Percentiles rank a stretch among this genome's conserved stretches.
Evolutionary conservation across 92 coral and sea anemone genomes (phyloP).

Genomic region (Micromussa lordhowensis): DNA sequence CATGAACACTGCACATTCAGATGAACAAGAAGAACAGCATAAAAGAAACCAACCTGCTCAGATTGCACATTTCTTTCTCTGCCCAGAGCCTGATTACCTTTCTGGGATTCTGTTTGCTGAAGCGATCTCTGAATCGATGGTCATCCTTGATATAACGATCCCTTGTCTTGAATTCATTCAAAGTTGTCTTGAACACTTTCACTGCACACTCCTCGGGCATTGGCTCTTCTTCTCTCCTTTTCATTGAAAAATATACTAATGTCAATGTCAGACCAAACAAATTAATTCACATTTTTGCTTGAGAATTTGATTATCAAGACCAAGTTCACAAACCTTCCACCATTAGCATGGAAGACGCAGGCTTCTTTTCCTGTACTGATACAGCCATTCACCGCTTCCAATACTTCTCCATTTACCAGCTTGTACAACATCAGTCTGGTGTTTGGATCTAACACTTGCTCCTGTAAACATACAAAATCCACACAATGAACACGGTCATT

Average conservation of each 20-base stretch:
- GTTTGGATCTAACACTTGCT: conserved; percentile 97
- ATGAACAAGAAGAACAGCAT: background rate
- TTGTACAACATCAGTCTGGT: conserved; percentile 91
- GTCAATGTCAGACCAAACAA: background rate
- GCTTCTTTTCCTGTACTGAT: conserved; percentile 99
- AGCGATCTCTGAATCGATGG: conserved; percentile 95
- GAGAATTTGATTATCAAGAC: no score
- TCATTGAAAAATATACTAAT: background rate
- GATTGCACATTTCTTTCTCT: conserved; percentile 98
- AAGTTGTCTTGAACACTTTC: conserved; percentile 96
- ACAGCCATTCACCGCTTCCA: conserved; percentile 94
- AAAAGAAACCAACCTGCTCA: conserved; percentile 73
- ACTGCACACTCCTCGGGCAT: conserved; percentile 94
- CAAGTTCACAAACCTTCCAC: conserved; percentile 68
- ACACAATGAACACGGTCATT: background rate
- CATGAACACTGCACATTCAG: no score
- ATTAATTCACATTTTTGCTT: no score
- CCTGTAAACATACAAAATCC: conserved; percentile 58
- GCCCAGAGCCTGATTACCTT: conserved; percentile 97
- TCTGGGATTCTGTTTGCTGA: conserved; percentile 97
- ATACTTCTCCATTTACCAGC: conserved; percentile 85
- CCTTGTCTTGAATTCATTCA: conserved; percentile 96
- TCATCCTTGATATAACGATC: conserved; percentile 98
- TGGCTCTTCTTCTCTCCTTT: conserved; percentile 67
- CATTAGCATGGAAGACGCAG: conserved; percentile 94